Base-by-base conservation (phyloP, 2,888 invertebrate species). In the Noctua comes region DNA sequence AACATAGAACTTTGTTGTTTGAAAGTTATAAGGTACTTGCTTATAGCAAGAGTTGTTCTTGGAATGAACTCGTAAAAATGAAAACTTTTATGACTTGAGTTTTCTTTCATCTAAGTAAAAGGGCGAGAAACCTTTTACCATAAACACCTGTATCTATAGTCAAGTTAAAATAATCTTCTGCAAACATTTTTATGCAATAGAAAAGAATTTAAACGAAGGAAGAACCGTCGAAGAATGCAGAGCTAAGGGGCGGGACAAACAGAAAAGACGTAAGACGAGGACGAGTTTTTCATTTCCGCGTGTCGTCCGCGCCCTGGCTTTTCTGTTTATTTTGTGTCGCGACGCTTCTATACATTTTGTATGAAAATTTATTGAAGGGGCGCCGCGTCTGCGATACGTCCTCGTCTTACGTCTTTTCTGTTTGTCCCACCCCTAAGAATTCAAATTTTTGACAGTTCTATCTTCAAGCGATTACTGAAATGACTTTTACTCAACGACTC, bases 1-100 rank as follows among this genome's bases (percentile, higher is more conserved):
- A 36, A 80, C 31, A 70, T 51, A 73, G 64, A 65, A 74, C 46
- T 74, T 82, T 16, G n/a, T 77, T 82, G 48, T 69, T 68, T 51
- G 16, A 4, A 71, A 64, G 43, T 48, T 51, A 36, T 46, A 27
- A 10, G 0, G 10, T 21, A 46, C 51, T 36, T 2, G 18, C 65
- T 62, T 27, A 10, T 21, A 16, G 16, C 57, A n/a, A 21, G 46
- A 64, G 78, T 11, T 40, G 40, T 31, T 77, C 48, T 40, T n/a
- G 2, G 36, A 24, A 27, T 36, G 36, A 46, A n/a, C 7, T 27
- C 21, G n/a, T 24, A 31, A 11, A 62, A 77, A 76, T 31, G 8
- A 48, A 76, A 43, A n/a, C 18, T 43, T 75, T 76, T 76, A 46
- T 46, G 43, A 8, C 18, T 2, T 4, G 72, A 31, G 4, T 18